A percentile compares a stretch with the other conserved stretches of the same genome.
These are phyloP conservation scores for Botia almorhae DNA, from an alignment of 2,797 vertebrate species.

Conservation along the genomic window DNA sequence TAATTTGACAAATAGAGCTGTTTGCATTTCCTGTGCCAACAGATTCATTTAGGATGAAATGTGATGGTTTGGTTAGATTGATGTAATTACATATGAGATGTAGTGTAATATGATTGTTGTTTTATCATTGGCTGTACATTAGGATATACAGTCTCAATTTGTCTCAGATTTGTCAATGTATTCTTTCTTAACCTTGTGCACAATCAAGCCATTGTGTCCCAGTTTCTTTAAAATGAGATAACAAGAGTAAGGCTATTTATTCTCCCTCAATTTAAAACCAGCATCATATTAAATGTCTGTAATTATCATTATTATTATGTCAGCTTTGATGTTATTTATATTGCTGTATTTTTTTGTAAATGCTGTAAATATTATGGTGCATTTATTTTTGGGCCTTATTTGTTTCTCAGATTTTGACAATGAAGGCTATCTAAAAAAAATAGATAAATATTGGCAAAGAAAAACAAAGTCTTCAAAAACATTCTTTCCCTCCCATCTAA, in stretches of 20 bases:
- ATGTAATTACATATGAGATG: constrained; percentile 7
- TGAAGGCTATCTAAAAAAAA: constrained; percentile 30
- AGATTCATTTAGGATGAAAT: not conserved
- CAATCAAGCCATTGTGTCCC: not conserved
- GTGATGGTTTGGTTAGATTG: not conserved
- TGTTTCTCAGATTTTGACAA: not conserved
- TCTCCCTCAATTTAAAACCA: not conserved
- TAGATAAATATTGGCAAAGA: constrained; percentile 20
- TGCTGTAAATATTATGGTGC: constrained; percentile 18
- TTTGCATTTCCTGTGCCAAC: not conserved
- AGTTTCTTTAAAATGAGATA: constrained; percentile 19
- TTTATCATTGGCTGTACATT: not conserved
- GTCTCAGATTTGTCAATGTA: not conserved
- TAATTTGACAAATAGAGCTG: not conserved
- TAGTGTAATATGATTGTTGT: not conserved
- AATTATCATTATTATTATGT: constrained; percentile 13
- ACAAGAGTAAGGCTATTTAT: too few species aligned
- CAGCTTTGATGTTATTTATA: constrained; percentile 36
- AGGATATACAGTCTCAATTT: not conserved
- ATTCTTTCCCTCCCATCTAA: not conserved
- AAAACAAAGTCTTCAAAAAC: constrained; percentile 1
- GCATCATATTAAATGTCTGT: constrained; percentile 23
- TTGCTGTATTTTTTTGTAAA: constrained; percentile 9
- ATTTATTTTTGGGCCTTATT: constrained; percentile 3
- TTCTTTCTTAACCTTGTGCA: not conserved